These are phyloP conservation scores for Percopsis omiscomaycus DNA, from an alignment of 2,797 vertebrate species.

Conservation along the genomic window DNA sequence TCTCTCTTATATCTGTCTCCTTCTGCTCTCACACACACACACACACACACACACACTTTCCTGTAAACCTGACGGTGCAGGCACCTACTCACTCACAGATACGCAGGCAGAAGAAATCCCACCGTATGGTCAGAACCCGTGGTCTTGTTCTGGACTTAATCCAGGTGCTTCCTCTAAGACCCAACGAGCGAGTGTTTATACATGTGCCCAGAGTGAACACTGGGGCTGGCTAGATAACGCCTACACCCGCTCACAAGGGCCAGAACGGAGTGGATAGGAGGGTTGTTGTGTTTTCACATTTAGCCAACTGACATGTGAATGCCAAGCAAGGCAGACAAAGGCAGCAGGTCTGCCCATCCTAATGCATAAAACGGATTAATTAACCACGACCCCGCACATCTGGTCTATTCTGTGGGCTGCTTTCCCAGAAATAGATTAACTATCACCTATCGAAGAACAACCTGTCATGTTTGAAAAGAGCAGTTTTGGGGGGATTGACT, in stretches of 20 bases:
- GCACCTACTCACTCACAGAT: slow-evolving; percentile 13
- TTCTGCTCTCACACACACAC: slow-evolving; percentile 18
- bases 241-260: slow-evolving; percentile 48
- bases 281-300: slow-evolving; percentile 40
- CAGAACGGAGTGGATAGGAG: slow-evolving; percentile 42
- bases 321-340: slow-evolving; percentile 56
- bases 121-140: slow-evolving; percentile 53
- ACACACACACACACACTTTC: slow-evolving; percentile 15
- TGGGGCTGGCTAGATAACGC: slow-evolving; percentile 69
- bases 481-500: slow-evolving; percentile 10
- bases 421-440: slow-evolving; percentile 66
- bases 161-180: slow-evolving; percentile 46
- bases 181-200: slow-evolving; percentile 52
- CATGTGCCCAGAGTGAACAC: slow-evolving; percentile 59
- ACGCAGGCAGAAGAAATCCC: slow-evolving; percentile 38
- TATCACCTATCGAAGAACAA: slow-evolving; percentile 59
- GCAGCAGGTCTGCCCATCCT: slow-evolving; percentile 44
- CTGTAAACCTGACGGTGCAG: slow-evolving; percentile 7
- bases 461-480: slow-evolving; percentile 54
- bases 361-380: slow-evolving; percentile 64
- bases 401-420: slow-evolving; percentile 56
- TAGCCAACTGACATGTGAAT: slow-evolving; percentile 50
- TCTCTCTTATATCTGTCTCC: slow-evolving; percentile 37
- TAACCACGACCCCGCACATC: slow-evolving; percentile 52
- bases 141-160: slow-evolving; percentile 47